Evolutionary conservation across 2,888 invertebrate species (phyloP), one percentile per base, ranked within the genome.

Genomic region (Oligia strigilis): DNA sequence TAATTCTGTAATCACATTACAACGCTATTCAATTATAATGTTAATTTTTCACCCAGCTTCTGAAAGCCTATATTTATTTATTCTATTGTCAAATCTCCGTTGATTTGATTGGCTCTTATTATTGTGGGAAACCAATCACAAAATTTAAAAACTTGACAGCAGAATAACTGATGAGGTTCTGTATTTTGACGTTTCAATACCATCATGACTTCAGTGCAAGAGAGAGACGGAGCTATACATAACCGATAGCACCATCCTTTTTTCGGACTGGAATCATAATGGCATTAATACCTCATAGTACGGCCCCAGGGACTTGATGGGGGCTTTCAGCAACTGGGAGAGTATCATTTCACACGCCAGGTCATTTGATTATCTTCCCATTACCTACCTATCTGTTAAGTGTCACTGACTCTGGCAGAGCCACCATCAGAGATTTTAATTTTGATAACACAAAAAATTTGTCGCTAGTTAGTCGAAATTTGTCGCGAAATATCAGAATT

Each of bases 1-100:
- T 92, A 92, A 92, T 89, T 92, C 90, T 94, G 92, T 94, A 94
- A 95, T 95, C 92, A 94, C 92, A 93, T 93, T 92, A 87, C 87
- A 86, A 77, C 60, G 69, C 76, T 82, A 82, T 84, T 75, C 91
- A 88, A 90, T 90, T 89, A 82, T 62, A 87, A 89, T 87, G 79
- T 78, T 84, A 72, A 23, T 19, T 80, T 14, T 79, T n/a, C 29
- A 74, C 52, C 46, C 66, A 6, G 55, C 40, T 55, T 77, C 69
- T 62, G 83, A 82, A 79, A 70, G 58, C 43, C 40, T 36, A 19
- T 62, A 23, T 60, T 3, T 6, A 46, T 40, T 67, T 52, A 43
- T 19, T 72, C 29, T 67, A 67, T 29, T 72, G 5, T 72, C 78
- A 72, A 82, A 81, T 62, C 13, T 52, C 1, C 8, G 1, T 62